Evolutionary conservation across 2,888 invertebrate species (phyloP), one percentile per base, ranked within the genome.

Genomic region (Alloscopus bannaensis): DNA sequence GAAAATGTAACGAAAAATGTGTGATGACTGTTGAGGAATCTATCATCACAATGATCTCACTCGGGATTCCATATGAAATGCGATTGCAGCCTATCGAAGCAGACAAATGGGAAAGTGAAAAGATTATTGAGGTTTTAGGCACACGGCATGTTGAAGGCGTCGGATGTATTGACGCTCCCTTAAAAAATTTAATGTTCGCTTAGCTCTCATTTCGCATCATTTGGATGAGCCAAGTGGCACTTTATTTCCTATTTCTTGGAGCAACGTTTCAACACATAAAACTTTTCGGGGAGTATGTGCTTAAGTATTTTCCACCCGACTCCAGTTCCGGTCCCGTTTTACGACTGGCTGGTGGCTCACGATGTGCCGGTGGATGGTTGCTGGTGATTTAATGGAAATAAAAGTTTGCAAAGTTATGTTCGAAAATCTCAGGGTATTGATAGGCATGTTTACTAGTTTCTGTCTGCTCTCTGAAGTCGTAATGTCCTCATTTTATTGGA

Each of bases 31-130:
- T 81, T 2, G 73, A 68, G 81, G 57, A 82, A 80, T 83, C 83
- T 79, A 81, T 83, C 82, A 82, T 79, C 83, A 62, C 76, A 75
- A 73, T 68, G 66, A 66, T 75, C 71, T 62, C 76, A 60, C 50
- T 2, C 42, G 22, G 18, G 16, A n/a, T n/a, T n/a, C 69, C 45
- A 40, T 55, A 55, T 55, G 55, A 52, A 55, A 55, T 55, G 55
- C 55, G 28, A 60, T 18, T 26, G 24, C 24, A n/a, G n/a, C n/a
- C n/a, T n/a, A n/a, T n/a, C n/a, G n/a, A n/a, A n/a, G n/a, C n/a
- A n/a, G n/a, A n/a, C n/a, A n/a, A n/a, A n/a, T n/a, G n/a, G n/a
- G n/a, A n/a, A n/a, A n/a, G n/a, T n/a, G n/a, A n/a, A n/a, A n/a
- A n/a, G n/a, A n/a, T n/a, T n/a, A n/a, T n/a, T n/a, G n/a, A n/a